Base-by-base conservation (phyloP, 1,140 invertebrate genomes). In the Drosophila punjabiensis region DNA sequence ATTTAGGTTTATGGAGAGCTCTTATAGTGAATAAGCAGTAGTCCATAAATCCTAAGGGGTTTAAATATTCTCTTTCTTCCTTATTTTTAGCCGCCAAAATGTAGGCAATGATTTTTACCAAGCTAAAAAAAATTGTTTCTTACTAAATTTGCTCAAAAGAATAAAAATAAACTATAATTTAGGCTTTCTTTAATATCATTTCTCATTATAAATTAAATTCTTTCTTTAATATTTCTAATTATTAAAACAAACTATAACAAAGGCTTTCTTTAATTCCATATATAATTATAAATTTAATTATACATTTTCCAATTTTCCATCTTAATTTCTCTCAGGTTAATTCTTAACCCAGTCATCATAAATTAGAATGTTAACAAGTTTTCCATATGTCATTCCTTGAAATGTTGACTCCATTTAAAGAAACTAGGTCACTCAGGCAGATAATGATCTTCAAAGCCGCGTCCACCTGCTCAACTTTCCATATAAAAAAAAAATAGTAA, bases 331-430 rank as follows among this genome's bases (percentile, higher is more conserved):
- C 4, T 11, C 5, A 13, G 10, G 20, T 18, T 53, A 33, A 33
- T 0, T 16, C 47, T 6, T 30, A 14, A 5, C n/a, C 28, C 24
- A 55, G 33, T 5, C 39, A 37, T 39, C 68, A 69, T 69, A 71
- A 69, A 71, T 71, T 45, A 66, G 30, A 62, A 66, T 41, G 61
- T 20, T 47, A 14, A 10, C 14, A 33, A 33, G 61, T 47, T 62
- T 55, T 47, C 24, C 64, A 45, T 68, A 20, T 71, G 64, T 56
- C 68, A 71, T 56, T 71, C 39, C 50, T 71, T 71, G 68, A 71
- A 69, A 69, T 53, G 50, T 33, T 69, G 53, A 28, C 64, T 69
- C 50, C 68, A 69, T 71, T 71, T 69, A 32, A 39, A 16, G n/a
- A 32, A 76, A 56, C 50, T 76, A 50, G 73, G 73, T 43, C 71